A percentile compares a stretch with the other conserved stretches of the same genome.
phyloP scores from a whole-genome alignment of 2,113 vertebrate genomes.

The Cynopterus brachyotis region DNA sequence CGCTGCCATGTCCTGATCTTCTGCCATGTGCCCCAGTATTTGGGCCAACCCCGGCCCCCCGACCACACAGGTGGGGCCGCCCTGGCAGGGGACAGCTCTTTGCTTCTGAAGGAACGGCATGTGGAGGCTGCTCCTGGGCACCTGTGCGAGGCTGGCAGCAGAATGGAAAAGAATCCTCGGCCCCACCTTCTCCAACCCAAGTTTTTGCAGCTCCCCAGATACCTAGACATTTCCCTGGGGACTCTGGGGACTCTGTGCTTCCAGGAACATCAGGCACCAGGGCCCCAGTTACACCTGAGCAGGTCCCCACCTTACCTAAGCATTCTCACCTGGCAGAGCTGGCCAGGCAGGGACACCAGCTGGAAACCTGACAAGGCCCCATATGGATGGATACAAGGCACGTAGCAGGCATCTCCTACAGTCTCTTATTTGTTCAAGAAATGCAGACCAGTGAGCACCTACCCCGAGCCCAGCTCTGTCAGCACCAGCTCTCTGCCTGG shows the following conservation, averaged over 20 bases:
- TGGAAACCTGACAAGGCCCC: not conserved
- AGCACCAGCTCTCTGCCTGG: rapidly evolving
- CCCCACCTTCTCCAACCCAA: not conserved
- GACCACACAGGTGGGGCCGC: not conserved
- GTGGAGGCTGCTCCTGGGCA: not conserved
- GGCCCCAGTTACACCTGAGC: not conserved
- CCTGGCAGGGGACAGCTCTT: not conserved
- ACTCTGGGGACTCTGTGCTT: not conserved
- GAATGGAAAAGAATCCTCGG: not conserved
- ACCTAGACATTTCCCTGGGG: not conserved
- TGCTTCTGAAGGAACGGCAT: not conserved
- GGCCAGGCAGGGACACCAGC: not conserved
- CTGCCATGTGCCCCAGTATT: not conserved
- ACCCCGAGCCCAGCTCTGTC: not conserved
- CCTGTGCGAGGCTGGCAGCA: rapidly evolving
- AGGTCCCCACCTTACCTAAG: not conserved
- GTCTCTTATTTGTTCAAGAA: not conserved
- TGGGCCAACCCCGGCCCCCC: not conserved
- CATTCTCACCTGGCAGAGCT: not conserved
- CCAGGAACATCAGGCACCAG: not conserved
- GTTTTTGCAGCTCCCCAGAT: not conserved
- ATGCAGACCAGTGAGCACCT: rapidly evolving
- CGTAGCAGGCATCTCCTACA: not conserved
- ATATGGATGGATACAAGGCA: not conserved
- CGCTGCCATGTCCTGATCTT: not conserved